Evolutionary conservation across 2,113 vertebrate species (phyloP).

Genomic region (Pterocles gutturalis): DNA sequence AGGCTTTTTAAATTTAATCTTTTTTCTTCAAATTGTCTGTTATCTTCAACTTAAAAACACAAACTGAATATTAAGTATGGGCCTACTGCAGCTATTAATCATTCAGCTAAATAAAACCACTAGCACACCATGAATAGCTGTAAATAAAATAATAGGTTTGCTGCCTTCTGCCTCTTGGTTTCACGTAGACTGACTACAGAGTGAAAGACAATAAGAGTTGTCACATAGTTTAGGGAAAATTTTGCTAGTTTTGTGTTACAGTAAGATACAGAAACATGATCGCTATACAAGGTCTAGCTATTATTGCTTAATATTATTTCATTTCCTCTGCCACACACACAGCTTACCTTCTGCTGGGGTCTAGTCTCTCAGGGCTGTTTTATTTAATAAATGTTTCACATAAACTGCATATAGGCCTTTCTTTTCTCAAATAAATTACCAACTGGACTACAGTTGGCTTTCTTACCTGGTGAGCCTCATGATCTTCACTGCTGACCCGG

Average conservation of each 20-base stretch:
- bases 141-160: conserved; percentile 17
- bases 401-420: not conserved
- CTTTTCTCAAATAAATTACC: not conserved
- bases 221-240: not conserved
- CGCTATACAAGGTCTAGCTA: not conserved
- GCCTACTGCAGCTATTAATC: conserved; percentile 13
- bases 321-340: not conserved
- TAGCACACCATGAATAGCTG: not conserved
- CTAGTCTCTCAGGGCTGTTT: not conserved
- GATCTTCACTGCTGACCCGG: not conserved
- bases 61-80: conserved; percentile 7
- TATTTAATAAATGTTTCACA: not conserved
- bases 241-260: not conserved
- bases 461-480: not conserved
- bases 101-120: not conserved
- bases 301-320: not conserved
- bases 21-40: not conserved
- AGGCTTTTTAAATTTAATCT: not conserved
- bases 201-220: not conserved
- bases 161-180: not conserved
- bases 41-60: not conserved
- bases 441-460: fast-evolving
- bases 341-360: not conserved
- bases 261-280: not conserved
- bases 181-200: not conserved